phyloP scores from a whole-genome alignment of 2,888 invertebrate genomes.

The Pteria penguin region DNA sequence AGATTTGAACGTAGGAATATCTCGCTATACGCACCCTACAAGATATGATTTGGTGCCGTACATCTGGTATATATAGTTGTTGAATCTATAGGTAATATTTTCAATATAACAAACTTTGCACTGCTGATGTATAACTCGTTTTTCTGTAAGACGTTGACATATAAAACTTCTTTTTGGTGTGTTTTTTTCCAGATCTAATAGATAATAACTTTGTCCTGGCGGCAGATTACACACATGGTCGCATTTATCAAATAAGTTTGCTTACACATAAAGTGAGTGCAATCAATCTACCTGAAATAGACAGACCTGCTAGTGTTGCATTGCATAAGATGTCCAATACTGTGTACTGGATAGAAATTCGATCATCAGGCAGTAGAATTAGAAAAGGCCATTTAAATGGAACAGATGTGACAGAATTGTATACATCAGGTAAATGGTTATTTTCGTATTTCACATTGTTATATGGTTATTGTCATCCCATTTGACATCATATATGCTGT shows the following conservation, averaged over 20 bases:
- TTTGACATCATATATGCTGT: no score
- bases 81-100: no score
- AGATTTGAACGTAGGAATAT: no score
- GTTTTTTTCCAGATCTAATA: slow-evolving; percentile 1
- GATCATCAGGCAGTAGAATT: slow-evolving; percentile 5
- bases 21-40: no score
- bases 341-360: slow-evolving; percentile 23
- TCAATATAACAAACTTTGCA: no score
- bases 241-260: slow-evolving; percentile 7
- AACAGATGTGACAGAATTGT: background rate
- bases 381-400: slow-evolving; percentile 4
- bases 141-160: no score
- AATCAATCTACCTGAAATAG: slow-evolving; percentile 7
- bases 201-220: background rate
- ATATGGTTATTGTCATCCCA: no score
- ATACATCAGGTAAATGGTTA: slow-evolving; percentile 8
- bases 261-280: background rate
- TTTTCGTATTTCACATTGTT: no score
- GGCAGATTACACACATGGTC: slow-evolving; percentile 19
- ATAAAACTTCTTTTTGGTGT: no score
- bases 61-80: no score
- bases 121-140: no score
- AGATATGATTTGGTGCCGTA: no score
- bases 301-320: slow-evolving; percentile 9
- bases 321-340: background rate